Percentiles rank a stretch among this genome's conserved stretches.
Conservation (phyloP, 2,888 invertebrate species). For the Megaustenia siamemsis region DNA sequence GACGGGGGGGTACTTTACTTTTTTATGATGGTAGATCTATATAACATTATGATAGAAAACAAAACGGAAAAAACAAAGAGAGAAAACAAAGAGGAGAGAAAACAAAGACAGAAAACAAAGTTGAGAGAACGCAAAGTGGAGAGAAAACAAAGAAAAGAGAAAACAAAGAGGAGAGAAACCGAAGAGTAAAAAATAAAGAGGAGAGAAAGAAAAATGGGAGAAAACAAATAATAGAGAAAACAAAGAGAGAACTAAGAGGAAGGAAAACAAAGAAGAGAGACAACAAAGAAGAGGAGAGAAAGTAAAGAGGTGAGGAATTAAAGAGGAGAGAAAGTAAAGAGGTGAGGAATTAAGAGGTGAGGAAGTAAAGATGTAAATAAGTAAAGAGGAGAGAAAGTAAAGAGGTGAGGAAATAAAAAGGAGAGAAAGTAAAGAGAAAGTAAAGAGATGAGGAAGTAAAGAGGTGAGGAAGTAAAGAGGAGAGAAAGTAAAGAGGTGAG, state of each 20-base stretch:
- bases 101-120: neutral
- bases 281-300: slow-evolving; percentile 39
- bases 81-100: neutral
- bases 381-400: slow-evolving; percentile 48
- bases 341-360: neutral
- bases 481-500: slow-evolving; percentile 7
- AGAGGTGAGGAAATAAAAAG: slow-evolving; percentile 53
- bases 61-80: too few species aligned
- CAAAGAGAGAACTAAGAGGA: neutral
- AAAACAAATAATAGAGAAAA: too few species aligned
- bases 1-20: too few species aligned
- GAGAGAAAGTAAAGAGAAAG: slow-evolving; percentile 2
- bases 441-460: slow-evolving; percentile 13
- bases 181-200: neutral
- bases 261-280: slow-evolving; percentile 38
- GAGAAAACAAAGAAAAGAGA: too few species aligned
- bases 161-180: too few species aligned
- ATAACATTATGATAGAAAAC: too few species aligned
- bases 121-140: too few species aligned
- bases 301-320: neutral
- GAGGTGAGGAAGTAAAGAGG: slow-evolving; percentile 12
- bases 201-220: neutral
- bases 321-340: neutral
- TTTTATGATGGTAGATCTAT: too few species aligned
- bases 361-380: slow-evolving; percentile 49